Evolutionary conservation across 2,888 invertebrate species (phyloP), one percentile per base, ranked within the genome.

Genomic region (Diaperis boleti): DNA sequence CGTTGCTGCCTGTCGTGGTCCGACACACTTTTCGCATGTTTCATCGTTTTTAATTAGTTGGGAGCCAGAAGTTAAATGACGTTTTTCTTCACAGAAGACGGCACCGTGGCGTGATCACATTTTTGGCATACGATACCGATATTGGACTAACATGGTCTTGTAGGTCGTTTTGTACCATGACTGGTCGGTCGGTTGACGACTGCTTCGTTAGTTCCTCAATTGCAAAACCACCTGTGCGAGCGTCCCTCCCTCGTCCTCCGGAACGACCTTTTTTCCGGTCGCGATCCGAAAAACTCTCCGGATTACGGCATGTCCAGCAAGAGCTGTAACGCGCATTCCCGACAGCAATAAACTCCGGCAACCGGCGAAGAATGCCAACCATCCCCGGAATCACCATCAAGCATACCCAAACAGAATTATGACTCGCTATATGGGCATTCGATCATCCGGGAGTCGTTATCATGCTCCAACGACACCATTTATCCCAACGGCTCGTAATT

Each of bases 391-490:
- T 77, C 75, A 73, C 78, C 78, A 78, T 78, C 75, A 66, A 71
- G 76, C 78, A 79, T 79, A 76, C 78, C 78, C 72, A 76, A 78
- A 75, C 77, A 76, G 74, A 79, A 77, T 79, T 80, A 80, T 80
- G 79, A 78, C 77, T 76, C 78, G 79, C 79, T 80, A 79, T 78
- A 78, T 73, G 75, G 75, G 73, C 76, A 72, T 76, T 78, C 74
- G 76, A 78, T 78, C 78, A 76, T 74, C 69, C 68, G 69, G 64
- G 54, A 65, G 73, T 67, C 76, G 76, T 76, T 78, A 76, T 75
- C 72, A 69, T 69, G 69, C 69, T 67, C 74, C 76, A 76, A 78
- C 77, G 78, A 77, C 77, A 76, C 72, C 78, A 74, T 78, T 78
- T 75, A 74, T 72, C 63, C 74, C 72, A 73, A 69, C 76, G 64